Percentiles rank a stretch among this genome's conserved stretches.
Evolutionary conservation across 2,888 invertebrate species (phyloP).

Genomic region (Caenorhabditis virilis): DNA sequence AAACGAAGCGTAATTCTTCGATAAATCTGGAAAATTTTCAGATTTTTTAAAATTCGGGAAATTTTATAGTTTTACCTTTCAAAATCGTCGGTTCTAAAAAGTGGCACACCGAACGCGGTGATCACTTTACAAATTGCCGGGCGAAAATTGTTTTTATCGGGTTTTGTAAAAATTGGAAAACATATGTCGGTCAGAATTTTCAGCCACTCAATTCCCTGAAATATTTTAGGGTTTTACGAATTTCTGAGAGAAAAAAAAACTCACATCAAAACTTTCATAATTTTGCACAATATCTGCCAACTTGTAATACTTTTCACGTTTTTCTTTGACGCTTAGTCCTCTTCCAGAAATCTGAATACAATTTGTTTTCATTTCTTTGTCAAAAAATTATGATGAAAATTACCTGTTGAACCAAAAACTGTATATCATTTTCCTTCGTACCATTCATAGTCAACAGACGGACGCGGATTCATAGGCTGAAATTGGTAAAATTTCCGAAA

Average conservation of each 20-base stretch:
- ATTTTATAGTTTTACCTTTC: not conserved
- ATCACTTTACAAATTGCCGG: not conserved
- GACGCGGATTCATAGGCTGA: conserved; percentile 28
- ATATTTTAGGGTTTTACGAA: conserved; percentile 3
- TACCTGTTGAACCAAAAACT: conserved; percentile 18
- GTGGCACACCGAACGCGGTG: conserved; percentile 1
- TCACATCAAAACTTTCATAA: no score
- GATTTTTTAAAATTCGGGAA: no score
- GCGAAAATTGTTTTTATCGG: conserved; percentile 9
- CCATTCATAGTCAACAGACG: conserved; percentile 18
- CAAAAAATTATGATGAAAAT: not conserved
- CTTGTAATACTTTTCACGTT: no score
- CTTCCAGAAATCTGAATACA: conserved; percentile 20
- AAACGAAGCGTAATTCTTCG: no score
- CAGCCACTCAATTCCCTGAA: no score
- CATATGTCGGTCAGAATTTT: conserved; percentile 18
- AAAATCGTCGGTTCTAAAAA: conserved; percentile 1
- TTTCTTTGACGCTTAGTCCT: conserved; percentile 13
- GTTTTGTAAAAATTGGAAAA: conserved; percentile 14
- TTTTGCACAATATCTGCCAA: no score
- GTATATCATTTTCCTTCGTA: conserved; percentile 36
- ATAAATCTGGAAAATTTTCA: no score
- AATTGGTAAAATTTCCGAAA: no score
- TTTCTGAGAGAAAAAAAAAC: no score
- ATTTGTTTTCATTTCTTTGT: no score